phyloP scores from a whole-genome alignment of 1,140 invertebrate species.

The Ceratina australensis region DNA sequence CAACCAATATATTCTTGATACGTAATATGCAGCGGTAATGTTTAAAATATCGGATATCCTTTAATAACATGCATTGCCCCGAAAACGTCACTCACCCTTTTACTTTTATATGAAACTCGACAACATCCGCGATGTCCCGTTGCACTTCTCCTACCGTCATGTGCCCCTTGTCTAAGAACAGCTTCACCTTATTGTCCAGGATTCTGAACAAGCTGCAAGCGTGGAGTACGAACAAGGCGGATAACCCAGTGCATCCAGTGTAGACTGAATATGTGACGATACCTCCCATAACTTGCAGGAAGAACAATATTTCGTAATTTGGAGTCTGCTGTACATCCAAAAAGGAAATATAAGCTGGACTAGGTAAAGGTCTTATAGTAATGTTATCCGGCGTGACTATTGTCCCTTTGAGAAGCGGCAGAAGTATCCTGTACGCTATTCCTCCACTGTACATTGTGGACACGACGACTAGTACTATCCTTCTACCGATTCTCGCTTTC shows the following conservation, averaged over 20 bases:
- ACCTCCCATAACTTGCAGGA: slow-evolving; percentile 53
- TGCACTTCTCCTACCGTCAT: not conserved
- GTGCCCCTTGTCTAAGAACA: not conserved
- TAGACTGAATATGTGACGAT: slow-evolving; percentile 56
- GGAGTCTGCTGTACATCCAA: not conserved
- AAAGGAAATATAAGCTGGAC: not conserved
- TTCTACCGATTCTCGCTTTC: too few species aligned
- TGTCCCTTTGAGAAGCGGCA: too few species aligned
- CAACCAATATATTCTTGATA: too few species aligned
- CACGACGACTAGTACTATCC: too few species aligned
- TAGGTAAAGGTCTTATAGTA: not conserved
- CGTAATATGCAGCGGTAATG: too few species aligned
- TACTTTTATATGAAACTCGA: not conserved
- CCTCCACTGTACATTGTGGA: too few species aligned
- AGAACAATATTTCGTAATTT: slow-evolving; percentile 58
- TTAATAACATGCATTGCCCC: not conserved
- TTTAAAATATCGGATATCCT: too few species aligned
- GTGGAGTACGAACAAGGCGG: slow-evolving; percentile 62
- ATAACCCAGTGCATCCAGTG: slow-evolving; percentile 51
- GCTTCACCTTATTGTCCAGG: slow-evolving; percentile 47
- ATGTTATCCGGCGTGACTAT: too few species aligned
- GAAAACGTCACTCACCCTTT: not conserved
- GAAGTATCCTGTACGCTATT: not conserved
- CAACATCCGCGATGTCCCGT: not conserved
- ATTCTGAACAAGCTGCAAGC: slow-evolving; percentile 64